phyloP scores from a whole-genome alignment of 2,888 invertebrate genomes.

The Arctia plantaginis region DNA sequence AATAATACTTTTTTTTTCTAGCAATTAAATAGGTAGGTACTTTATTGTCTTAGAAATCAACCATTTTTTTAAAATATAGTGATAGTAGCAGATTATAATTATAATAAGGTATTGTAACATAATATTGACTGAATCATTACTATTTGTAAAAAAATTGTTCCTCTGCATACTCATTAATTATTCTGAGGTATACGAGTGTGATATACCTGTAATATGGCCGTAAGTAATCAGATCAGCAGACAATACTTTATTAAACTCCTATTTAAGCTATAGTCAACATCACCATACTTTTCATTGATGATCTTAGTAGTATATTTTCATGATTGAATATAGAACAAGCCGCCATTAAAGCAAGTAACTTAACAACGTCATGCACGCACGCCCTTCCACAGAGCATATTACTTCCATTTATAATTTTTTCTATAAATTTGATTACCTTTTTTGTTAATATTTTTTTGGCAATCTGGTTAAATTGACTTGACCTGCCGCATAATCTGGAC shows the following conservation, averaged over 20 bases:
- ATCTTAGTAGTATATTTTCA: conserved; percentile 6
- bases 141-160: not conserved
- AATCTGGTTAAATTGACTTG: conserved; percentile 22
- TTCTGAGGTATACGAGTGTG: not conserved
- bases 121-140: not conserved
- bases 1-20: too few species aligned
- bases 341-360: conserved; percentile 18
- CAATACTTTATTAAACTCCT: not conserved
- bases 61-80: too few species aligned
- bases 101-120: too few species aligned
- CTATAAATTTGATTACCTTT: conserved; percentile 4
- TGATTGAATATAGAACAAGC: conserved; percentile 25
- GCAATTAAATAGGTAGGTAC: too few species aligned
- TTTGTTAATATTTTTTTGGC: not conserved
- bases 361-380: conserved; percentile 46
- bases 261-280: not conserved
- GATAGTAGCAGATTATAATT: too few species aligned
- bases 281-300: not conserved
- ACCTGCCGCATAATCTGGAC: not conserved
- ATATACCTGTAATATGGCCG: not conserved
- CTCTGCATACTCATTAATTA: not conserved
- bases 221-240: not conserved
- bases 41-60: too few species aligned
- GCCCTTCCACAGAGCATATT: conserved; percentile 40
- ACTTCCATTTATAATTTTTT: conserved; percentile 20